phyloP scores from a whole-genome alignment of 1,140 invertebrate genomes.

The Goniozus legneri region DNA sequence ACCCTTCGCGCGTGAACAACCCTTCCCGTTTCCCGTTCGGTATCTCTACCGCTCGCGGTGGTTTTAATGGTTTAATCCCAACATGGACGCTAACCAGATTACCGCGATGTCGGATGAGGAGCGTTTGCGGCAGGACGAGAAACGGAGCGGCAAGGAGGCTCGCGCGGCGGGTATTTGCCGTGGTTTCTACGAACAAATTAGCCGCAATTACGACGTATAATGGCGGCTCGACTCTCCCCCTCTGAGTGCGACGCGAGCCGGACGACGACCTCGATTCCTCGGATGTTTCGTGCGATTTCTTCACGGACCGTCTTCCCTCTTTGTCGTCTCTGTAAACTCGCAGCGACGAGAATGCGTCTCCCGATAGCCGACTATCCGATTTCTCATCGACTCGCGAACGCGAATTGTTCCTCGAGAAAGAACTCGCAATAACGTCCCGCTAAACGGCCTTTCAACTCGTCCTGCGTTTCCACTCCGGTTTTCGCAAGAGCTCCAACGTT shows the following conservation, averaged over 20 bases:
- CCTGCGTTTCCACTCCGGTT: neutral
- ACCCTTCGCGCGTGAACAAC: slow-evolving; percentile 11
- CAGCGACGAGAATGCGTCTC: too few relatives aligned
- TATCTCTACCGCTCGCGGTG: slow-evolving; percentile 8
- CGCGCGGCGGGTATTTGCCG: slow-evolving; percentile 18
- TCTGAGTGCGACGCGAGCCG: slow-evolving; percentile 7
- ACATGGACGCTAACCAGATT: slow-evolving; percentile 47
- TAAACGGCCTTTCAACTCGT: neutral
- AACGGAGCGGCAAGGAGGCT: too few relatives aligned
- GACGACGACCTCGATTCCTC: slow-evolving; percentile 13
- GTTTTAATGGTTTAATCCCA: slow-evolving; percentile 46
- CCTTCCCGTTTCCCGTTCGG: slow-evolving; percentile 2
- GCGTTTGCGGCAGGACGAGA: too few relatives aligned
- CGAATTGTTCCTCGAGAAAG: neutral
- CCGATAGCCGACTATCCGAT: neutral
- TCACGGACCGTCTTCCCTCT: too few relatives aligned
- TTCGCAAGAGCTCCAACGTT: too few relatives aligned
- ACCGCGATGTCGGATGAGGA: slow-evolving; percentile 21
- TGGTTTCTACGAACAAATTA: slow-evolving; percentile 42
- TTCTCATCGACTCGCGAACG: neutral
- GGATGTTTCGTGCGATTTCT: too few relatives aligned
- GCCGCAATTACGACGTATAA: slow-evolving; percentile 35
- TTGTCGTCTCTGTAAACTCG: too few relatives aligned
- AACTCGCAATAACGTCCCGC: neutral
- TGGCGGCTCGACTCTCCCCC: slow-evolving; percentile 4